Evolutionary conservation across 2,113 vertebrate species (phyloP), one percentile per base, ranked within the genome.

Genomic region (Thomomys bottae): DNA sequence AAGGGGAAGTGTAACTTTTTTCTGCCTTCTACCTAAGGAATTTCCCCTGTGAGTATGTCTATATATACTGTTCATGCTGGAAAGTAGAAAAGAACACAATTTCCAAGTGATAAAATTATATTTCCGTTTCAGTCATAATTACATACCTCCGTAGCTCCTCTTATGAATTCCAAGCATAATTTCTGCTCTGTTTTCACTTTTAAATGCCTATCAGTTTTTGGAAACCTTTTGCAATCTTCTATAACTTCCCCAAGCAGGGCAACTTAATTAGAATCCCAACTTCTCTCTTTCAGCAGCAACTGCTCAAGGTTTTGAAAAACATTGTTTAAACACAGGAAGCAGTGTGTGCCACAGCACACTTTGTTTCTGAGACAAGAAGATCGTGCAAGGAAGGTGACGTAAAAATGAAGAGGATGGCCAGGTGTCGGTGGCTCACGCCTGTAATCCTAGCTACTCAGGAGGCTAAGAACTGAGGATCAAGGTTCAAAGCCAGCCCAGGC

Each of bases 31-130:
- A 73, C 68, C 67, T 73, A 86, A 92, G 94, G 84, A 83, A 90
- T 92, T 68, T 94, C 90, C 83, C 79, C 82, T 59, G 21, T 28
- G 83, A 72, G 67, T 36, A 32, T 68, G 26, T 83, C 89, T 96
- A 86, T 94, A 88, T 89, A 88, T 75, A 92, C 71, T 54, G 15
- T 12, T 30, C 0, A 38, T 73, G 72, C 82, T 88, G 64, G 83
- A 76, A 94, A 96, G 85, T 77, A 76, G 83, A 94, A 77, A 67
- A 80, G 63, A 93, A 38, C 61, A 79, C 49, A 83, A 93, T 95
- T 93, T 95, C 90, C 64, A 94, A 86, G 72, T 90, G 90, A 95
- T 80, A 88, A 76, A 90, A 92, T 95, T 93, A 77, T 71, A 90
- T 90, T 95, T 93, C 71, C 0, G 34, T 76, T 84, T 86, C 86